Evolutionary conservation across 2,888 invertebrate species (phyloP), one percentile per base, ranked within the genome.

Genomic region (Drosophila buzzatii): DNA sequence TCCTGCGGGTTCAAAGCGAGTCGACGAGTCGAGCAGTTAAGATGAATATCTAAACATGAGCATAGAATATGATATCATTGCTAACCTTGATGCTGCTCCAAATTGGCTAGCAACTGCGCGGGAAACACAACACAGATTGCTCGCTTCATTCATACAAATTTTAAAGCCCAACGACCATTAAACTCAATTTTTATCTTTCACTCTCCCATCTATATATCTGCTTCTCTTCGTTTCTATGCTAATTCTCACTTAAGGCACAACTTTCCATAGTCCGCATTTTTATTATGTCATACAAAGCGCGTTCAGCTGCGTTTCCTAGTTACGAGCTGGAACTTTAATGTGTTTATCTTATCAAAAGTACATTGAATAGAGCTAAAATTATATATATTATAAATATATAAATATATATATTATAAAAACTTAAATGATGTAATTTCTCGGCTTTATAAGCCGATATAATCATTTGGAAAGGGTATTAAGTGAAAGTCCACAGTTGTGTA

Each of bases 271-370:
- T 52, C 78, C 67, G 57, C 60, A 31, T 65, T 70, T 67, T 70
- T 62, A 62, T 65, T 67, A 37, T 68, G 69, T 56, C 68, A 51
- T 66, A 49, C 72, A 68, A 61, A 74, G 71, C 74, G 81, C 74
- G 81, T 78, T 78, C 79, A 74, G 81, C 69, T 72, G 57, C 70
- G 39, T 72, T 78, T 88, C 74, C 72, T 87, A 69, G 77, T 89
- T 82, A 66, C 47, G 47, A 53, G 69, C 63, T 23, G 10, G 20
- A 18, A 3, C 33, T 23, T 27, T 49, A 51, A 39, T 27, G 57
- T 51, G n/a, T n/a, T n/a, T n/a, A n/a, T n/a, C 8, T 8, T 33
- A 9, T 33, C 31, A 31, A 0, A 31, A 8, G 8, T 7, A 31
- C 8, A 31, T 9, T 33, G 8, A 6, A 33, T 33, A 33, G 1